Base-by-base conservation (phyloP, 1,140 invertebrate genomes). In the Pseudoatta argentina region DNA sequence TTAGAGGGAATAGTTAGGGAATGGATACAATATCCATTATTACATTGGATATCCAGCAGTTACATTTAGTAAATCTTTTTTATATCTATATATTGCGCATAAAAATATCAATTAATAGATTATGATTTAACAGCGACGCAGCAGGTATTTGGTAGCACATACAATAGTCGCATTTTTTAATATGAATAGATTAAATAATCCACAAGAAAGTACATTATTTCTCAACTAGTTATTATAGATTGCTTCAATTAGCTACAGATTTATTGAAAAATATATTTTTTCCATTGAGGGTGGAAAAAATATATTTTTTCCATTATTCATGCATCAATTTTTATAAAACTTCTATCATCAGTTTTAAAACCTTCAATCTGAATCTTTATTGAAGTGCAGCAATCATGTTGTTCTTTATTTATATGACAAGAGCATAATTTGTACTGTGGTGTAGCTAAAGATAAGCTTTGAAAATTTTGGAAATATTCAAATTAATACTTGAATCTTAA, bases 11-110 rank as follows among this genome's bases (percentile, higher is more conserved):
- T 87, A 91, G 71, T 81, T 85, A 87, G 71, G 87, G 79, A 77
- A 88, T 89, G 88, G 82, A 86, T 88, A 53, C 24, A 72, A 34
- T 81, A 81, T 85, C 67, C 77, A 82, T 75, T 30, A 51, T 83
- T 81, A 86, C 57, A 87, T 67, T 87, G 88, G 76, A 92, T 90
- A 87, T 92, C 66, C 88, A 91, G 86, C 87, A 92, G 91, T 91
- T 92, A 92, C 87, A 89, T 89, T 91, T 93, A 93, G 92, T 87
- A 90, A 92, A 93, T 92, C 90, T 92, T 89, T 90, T 78, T 79
- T 87, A 67, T 73, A 87, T 87, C 34, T 87, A 82, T 86, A 21
- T 89, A 88, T 87, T 69, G 14, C 4, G 34, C 71, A 87, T 44
- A 87, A 88, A 90, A 79, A 73, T 91, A 89, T 89, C 75, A 89